Conservation (phyloP, 2,113 vertebrate genomes). For the Coptodon rendalli region DNA sequence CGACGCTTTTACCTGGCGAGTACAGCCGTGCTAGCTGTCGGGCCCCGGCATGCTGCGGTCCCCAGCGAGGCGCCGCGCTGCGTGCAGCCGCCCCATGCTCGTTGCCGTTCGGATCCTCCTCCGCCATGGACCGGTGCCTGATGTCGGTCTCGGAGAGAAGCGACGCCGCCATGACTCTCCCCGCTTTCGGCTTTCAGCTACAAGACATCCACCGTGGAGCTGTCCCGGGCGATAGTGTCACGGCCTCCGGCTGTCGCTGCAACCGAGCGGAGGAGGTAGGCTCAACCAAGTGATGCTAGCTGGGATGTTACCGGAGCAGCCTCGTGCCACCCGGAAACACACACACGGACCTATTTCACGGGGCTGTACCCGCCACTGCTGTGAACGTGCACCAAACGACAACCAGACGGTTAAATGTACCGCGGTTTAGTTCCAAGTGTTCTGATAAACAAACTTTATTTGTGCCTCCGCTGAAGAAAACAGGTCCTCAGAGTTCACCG, state of each 20-base stretch:
- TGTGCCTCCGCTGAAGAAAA: neutral
- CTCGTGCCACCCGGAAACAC: slow-evolving; percentile 59
- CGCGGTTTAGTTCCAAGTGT: neutral
- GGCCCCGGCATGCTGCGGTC: slow-evolving; percentile 75
- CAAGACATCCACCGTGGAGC: slow-evolving; percentile 32
- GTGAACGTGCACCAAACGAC: neutral
- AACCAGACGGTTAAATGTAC: neutral
- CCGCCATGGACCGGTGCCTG: slow-evolving; percentile 75
- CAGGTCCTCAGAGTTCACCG: neutral
- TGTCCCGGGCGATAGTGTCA: neutral
- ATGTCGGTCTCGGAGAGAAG: slow-evolving; percentile 74
- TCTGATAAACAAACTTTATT: neutral
- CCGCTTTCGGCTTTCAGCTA: slow-evolving; percentile 31
- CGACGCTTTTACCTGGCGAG: slow-evolving; percentile 66
- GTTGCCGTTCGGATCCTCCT: slow-evolving; percentile 79
- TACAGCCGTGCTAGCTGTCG: slow-evolving; percentile 72
- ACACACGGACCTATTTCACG: slow-evolving; percentile 10
- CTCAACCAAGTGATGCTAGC: slow-evolving; percentile 2
- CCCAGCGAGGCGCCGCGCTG: slow-evolving; percentile 72
- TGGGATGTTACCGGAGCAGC: slow-evolving; percentile 20
- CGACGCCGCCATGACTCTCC: slow-evolving; percentile 59
- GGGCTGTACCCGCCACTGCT: neutral
- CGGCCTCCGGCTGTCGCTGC: neutral
- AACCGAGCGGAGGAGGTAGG: neutral
- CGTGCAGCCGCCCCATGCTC: slow-evolving; percentile 74